Conservation (phyloP, 1,140 invertebrate genomes). For the Formica exsecta region DNA sequence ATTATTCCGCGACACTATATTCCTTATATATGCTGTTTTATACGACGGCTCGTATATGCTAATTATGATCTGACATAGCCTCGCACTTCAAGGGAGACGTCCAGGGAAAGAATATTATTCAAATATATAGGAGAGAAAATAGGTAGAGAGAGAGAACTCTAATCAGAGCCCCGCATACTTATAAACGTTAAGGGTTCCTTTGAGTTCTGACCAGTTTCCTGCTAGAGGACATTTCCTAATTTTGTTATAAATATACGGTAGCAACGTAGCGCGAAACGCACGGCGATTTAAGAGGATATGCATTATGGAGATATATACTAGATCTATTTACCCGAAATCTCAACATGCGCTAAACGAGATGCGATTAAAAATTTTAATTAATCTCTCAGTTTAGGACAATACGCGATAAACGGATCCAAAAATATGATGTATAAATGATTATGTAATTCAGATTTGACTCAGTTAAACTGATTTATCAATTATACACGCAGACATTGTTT, state of each 20-base stretch:
- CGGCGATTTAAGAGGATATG: not conserved
- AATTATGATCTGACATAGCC: slow-evolving; percentile 60
- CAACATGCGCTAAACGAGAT: not conserved
- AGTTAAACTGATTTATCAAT: not conserved
- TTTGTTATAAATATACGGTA: slow-evolving; percentile 28
- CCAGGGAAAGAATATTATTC: slow-evolving; percentile 28
- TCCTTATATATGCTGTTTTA: slow-evolving; percentile 45
- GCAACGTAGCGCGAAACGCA: slow-evolving; percentile 20
- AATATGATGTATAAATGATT: not conserved
- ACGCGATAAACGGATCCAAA: not conserved
- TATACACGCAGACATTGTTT: not conserved
- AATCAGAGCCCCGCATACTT: slow-evolving; percentile 33
- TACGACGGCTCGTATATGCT: slow-evolving; percentile 25
- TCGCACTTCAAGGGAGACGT: slow-evolving; percentile 33
- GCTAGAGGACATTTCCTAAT: slow-evolving; percentile 52
- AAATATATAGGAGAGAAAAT: not conserved
- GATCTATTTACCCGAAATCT: not conserved
- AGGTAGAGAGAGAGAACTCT: not conserved
- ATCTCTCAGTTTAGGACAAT: not conserved
- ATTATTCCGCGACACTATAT: slow-evolving; percentile 25
- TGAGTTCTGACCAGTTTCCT: slow-evolving; percentile 40
- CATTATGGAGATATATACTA: not conserved
- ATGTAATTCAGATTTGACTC: not conserved
- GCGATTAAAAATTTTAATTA: slow-evolving; percentile 1
- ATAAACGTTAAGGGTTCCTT: slow-evolving; percentile 66